These are phyloP conservation scores for Otus sunia DNA, from an alignment of 2,113 vertebrate genomes.

Conservation along the genomic window DNA sequence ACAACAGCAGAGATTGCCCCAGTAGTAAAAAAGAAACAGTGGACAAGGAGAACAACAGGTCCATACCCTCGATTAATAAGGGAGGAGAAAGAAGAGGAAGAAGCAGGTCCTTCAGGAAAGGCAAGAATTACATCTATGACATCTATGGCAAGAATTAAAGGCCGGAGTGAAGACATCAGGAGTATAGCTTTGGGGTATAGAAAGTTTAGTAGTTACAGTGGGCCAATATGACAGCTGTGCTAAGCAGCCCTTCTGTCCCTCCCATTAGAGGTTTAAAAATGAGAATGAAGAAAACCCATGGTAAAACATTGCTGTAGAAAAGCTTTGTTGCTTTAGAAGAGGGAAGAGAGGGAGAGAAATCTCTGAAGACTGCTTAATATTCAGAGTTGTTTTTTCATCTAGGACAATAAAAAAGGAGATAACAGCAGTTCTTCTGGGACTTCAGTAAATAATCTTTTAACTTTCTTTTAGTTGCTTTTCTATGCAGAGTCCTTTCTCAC, in stretches of 20 bases:
- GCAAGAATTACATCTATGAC: no score
- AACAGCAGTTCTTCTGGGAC: not conserved
- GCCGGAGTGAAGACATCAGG: not conserved
- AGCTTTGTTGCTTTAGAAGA: not conserved
- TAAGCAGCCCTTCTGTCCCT: not conserved
- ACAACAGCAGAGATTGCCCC: no score
- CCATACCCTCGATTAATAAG: no score
- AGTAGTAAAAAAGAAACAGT: no score
- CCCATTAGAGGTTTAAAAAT: not conserved
- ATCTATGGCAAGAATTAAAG: not conserved
- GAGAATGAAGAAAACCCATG: not conserved
- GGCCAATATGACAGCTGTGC: not conserved
- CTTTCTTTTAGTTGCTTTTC: not conserved
- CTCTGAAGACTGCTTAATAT: not conserved
- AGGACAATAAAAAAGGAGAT: not conserved
- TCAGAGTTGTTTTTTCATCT: not conserved
- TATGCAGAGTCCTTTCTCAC: not conserved
- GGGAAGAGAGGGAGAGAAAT: not conserved
- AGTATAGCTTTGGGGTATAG: not conserved
- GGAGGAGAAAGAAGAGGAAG: no score
- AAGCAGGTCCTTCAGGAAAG: no score
- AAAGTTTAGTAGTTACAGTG: not conserved
- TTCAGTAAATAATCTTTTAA: not conserved
- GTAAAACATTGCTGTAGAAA: not conserved
- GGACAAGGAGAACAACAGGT: no score